Base-by-base conservation (phyloP, 2,888 invertebrate genomes). In the Polietes domitor region DNA sequence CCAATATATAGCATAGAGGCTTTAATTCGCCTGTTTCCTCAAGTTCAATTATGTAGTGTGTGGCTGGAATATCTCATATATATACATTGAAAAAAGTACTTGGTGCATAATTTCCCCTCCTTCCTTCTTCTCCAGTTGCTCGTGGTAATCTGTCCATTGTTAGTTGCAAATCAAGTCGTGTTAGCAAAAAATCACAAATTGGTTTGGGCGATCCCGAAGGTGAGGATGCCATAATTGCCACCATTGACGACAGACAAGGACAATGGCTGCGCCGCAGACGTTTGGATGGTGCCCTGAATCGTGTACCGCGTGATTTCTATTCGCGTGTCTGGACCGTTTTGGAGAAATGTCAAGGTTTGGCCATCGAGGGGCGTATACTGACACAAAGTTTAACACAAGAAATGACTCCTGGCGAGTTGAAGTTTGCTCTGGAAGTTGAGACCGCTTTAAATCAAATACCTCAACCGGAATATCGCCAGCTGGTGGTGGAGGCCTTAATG, bases 321-420 rank as follows among this genome's bases (percentile, higher is more conserved):
- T 96, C 98, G 0, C 94, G 97, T 85, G 97, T 99, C 12, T 99
- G 99, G 99, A 95, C 95, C 41, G 96, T 98, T 65, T 93, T 98
- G 17, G 98, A 98, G 93, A 95, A 95, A 96, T 98, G 98, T 89
- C 97, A 98, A 93, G 99, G 98, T 1, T 93, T 99, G 75, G 95
- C 96, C 9, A 98, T 99, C 85, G 98, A 98, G 91, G 98, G 97
- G 0, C 96, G 97, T 91, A 94, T 97, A 28, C 93, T 99, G 24
- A 97, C 97, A 76, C 98, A 98, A 89, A 97, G 96, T 92, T 93
- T 99, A 73, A 99, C 99, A 0, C 98, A 98, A 93, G 99, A 99
- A 95, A 99, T 99, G 99, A 99, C 99, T 0, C 95, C 98, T 0
- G 98, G 98, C 55, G 99, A 99, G 93, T 93, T 99, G 88, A 99